Percentiles rank a stretch among this genome's conserved stretches.
Conservation (phyloP, 2,797 vertebrate species). For the Echiichthys vipera region DNA sequence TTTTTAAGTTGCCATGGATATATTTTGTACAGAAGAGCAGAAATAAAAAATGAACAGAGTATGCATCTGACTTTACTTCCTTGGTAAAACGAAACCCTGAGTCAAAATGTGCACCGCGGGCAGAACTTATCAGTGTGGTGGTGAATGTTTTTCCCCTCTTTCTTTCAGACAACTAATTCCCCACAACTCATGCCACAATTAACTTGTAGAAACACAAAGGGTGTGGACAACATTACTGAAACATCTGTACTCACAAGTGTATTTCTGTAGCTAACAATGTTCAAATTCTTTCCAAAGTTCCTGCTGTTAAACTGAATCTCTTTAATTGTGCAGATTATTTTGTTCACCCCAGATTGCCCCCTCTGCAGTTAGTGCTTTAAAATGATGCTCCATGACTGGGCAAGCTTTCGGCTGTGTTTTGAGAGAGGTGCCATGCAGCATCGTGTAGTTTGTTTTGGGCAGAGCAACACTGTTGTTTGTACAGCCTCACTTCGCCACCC, state of each 20-base stretch:
- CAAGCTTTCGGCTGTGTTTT: conserved; percentile 21
- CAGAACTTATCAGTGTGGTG: background rate
- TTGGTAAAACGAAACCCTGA: conserved; percentile 37
- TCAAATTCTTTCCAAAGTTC: background rate
- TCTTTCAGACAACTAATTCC: background rate
- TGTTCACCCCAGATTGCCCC: background rate
- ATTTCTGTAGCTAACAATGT: background rate
- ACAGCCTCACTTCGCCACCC: background rate
- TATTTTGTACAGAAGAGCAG: background rate
- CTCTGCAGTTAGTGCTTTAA: background rate
- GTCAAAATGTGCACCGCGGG: conserved; percentile 18
- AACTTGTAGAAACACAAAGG: background rate
- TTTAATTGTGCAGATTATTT: background rate
- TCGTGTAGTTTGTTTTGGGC: conserved; percentile 45
- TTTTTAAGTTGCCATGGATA: background rate
- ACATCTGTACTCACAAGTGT: background rate
- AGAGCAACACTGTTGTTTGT: conserved; percentile 10
- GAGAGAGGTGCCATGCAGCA: background rate
- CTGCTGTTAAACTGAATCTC: background rate
- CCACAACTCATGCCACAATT: background rate
- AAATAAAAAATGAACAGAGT: conserved; percentile 22
- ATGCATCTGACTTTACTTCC: background rate
- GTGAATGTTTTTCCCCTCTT: background rate
- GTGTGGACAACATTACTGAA: background rate
- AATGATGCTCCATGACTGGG: background rate